Conservation (phyloP, 2,888 invertebrate genomes). For the Geotrupes spiniger region DNA sequence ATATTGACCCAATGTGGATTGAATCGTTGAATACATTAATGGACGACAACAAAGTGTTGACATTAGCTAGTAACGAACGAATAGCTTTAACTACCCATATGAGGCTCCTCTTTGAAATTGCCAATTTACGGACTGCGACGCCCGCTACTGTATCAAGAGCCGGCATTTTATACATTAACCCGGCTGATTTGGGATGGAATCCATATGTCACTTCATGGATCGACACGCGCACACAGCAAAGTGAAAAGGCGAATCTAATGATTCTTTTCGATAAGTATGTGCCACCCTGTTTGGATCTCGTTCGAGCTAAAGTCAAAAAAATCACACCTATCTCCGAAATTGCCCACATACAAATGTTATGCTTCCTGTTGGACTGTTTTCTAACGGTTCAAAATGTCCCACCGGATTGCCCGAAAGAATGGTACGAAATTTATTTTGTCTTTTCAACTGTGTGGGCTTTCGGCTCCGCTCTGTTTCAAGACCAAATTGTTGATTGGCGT, state of each 20-base stretch:
- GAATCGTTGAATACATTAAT: constrained; percentile 94
- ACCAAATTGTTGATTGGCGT: constrained; percentile 87
- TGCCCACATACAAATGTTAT: constrained; percentile 84
- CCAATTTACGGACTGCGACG: constrained; percentile 85
- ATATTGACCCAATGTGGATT: constrained; percentile 98
- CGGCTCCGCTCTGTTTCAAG: constrained; percentile 87
- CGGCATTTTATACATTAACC: constrained; percentile 92
- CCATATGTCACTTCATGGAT: constrained; percentile 91
- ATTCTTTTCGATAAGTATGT: constrained; percentile 93
- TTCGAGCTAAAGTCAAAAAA: constrained; percentile 75
- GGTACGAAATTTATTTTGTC: constrained; percentile 92
- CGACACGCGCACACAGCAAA: constrained; percentile 67
- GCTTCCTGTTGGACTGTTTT: constrained; percentile 81
- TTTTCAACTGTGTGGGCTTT: constrained; percentile 92
- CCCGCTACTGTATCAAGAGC: constrained; percentile 95
- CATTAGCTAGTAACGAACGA: constrained; percentile 90
- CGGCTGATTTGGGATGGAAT: constrained; percentile 92
- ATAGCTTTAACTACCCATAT: constrained; percentile 86
- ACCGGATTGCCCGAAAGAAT: constrained; percentile 86
- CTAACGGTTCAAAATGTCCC: constrained; percentile 78
- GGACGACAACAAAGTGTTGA: constrained; percentile 96
- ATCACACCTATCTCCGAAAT: constrained; percentile 90
- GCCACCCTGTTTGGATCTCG: constrained; percentile 74
- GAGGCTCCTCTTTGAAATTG: constrained; percentile 92
- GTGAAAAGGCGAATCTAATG: constrained; percentile 76